Percentiles rank a stretch among this genome's conserved stretches.
Conservation (phyloP, 2,888 invertebrate genomes). For the Nephrotoma guestfalica region DNA sequence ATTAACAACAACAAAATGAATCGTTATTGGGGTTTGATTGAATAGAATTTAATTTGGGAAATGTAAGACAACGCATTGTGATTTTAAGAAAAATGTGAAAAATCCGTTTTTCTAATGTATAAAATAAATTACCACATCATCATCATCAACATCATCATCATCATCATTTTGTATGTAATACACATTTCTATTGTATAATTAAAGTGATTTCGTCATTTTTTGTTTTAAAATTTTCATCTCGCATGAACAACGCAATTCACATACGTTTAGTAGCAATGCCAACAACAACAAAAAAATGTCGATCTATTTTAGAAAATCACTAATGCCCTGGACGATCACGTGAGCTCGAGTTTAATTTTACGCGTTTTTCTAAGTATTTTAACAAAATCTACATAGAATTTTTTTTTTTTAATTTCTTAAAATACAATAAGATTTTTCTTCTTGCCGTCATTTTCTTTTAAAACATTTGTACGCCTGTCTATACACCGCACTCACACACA, state of each 20-base stretch:
- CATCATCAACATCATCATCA: background rate
- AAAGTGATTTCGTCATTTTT: background rate
- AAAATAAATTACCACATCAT: background rate
- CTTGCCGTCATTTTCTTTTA: background rate
- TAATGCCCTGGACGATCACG: background rate
- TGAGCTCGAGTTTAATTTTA: background rate
- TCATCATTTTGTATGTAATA: background rate
- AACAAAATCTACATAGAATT: background rate
- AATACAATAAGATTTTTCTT: background rate
- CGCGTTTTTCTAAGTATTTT: background rate
- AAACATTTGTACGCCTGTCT: background rate
- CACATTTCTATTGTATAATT: background rate
- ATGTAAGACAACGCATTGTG: background rate
- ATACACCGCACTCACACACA: background rate
- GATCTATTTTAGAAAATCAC: background rate
- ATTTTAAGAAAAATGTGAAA: background rate
- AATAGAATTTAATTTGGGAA: background rate
- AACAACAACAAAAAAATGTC: background rate
- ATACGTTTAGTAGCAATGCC: background rate
- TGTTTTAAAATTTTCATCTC: background rate
- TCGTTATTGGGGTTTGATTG: background rate
- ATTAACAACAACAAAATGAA: background rate
- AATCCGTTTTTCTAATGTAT: background rate
- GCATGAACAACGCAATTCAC: background rate
- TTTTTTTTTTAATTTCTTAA: background rate